Evolutionary conservation across 1,140 invertebrate species (phyloP), one percentile per base, ranked within the genome.

Genomic region (Drosophila athabasca): DNA sequence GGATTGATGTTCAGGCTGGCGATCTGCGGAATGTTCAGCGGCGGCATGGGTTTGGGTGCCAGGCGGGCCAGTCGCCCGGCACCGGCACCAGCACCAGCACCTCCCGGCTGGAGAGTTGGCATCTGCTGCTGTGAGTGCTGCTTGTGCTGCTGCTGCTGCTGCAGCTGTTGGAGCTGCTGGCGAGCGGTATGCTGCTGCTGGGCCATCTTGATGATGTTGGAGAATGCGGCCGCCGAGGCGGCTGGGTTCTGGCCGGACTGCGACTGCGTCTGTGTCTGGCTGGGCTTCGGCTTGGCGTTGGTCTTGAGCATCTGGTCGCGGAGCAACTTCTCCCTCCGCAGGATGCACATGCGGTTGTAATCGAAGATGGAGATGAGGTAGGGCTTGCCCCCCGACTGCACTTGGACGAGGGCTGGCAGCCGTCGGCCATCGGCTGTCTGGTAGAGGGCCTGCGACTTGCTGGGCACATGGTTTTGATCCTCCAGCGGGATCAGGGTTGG

Each of bases 271-370:
- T 72, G 76, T 2, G 41, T 45, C 50, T 74, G 79, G 41, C 26
- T 53, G 59, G 66, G 49, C 55, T 90, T 88, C 1, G 61, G 26
- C 71, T 88, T 88, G 57, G 76, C 73, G 45, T 81, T 85, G n/a
- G 76, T 54, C 52, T 93, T 92, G 43, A 92, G 85, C 84, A 93
- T 92, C 59, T 93, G 93, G 39, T 94, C 92, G 5, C 94, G 93
- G 67, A 94, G 92, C 52, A 95, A 91, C 64, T 94, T 94, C 74
- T 94, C 94, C 2, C 94, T 90, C 1, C 94, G 93, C 68, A 95
- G 93, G 15, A 94, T 93, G 79, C 94, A 95, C 94, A 95, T 95
- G 68, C 94, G 94, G 78, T 95, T 95, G 91, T 95, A 95, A 79
- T 95, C 94, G 59, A 94, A 94, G 29, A 95, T 92, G 8, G 94